Evolutionary conservation across 2,113 vertebrate species (phyloP), one percentile per base, ranked within the genome.

Genomic region (Lagopus muta): DNA sequence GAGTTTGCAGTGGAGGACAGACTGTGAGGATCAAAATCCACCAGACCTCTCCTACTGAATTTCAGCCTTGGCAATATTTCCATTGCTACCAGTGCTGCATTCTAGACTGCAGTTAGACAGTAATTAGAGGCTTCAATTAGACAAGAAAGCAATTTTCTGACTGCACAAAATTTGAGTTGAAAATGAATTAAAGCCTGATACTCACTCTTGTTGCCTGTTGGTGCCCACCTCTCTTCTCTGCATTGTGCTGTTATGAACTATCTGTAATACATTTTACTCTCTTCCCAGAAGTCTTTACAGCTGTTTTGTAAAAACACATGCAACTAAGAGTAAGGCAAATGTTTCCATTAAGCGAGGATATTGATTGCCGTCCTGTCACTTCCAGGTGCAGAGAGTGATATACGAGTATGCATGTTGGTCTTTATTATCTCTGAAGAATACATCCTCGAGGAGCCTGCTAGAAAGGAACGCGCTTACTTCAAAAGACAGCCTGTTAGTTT

Each of bases 361-460:
- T 57, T 45, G 42, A 24, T 45, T 82, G 45, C 32, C 69, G 28
- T 52, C 28, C 40, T 67, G 21, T 38, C 58, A 61, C 64, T 42
- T 75, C 78, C 38, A 28, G 36, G 21, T 6, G n/a, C 34, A 81
- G 47, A 11, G 34, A 75, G 19, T 28, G n/a, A 48, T 50, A 22
- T 34, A 3, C 16, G n/a, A 83, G 43, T 73, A 24, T 70, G 38
- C 54, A 28, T 32, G 19, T 17, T 78, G 28, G 47, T 73, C 32
- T 82, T 79, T 40, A 8, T 13, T 77, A 12, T 9, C 28, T 86
- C 52, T 66, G 76, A 57, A 81, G 85, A 82, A 65, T 19, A 55
- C 9, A 24, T 34, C 32, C 81, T 74, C 0, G 0, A 28, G 8
- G 27, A 91, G 40, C 30, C 28, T 1, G 4, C 42, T 76, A 0